phyloP scores from a whole-genome alignment of 2,113 vertebrate genomes.

The Leuciscus idus region DNA sequence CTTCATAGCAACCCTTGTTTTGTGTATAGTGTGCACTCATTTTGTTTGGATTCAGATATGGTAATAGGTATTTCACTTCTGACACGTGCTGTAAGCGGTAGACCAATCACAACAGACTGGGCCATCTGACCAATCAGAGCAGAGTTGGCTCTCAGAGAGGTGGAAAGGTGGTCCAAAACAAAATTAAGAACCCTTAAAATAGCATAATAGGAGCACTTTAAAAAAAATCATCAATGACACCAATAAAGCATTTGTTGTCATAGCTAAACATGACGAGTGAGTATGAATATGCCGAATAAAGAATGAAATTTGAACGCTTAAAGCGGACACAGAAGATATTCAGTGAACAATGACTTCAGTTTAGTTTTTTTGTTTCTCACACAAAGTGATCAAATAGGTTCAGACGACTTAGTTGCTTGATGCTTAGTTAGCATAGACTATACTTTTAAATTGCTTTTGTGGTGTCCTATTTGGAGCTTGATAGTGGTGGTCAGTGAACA shows the following conservation, averaged over 20 bases:
- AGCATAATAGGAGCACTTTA: too few species aligned
- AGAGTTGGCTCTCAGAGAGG: too few species aligned
- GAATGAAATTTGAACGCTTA: neutral
- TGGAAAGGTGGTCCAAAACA: too few species aligned
- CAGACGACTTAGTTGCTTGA: neutral
- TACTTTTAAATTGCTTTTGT: neutral
- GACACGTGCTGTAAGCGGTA: too few species aligned
- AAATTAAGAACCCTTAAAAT: too few species aligned
- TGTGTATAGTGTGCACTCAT: neutral
- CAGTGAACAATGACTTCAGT: neutral
- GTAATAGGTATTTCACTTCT: too few species aligned
- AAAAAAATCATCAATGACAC: neutral
- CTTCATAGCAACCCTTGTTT: constrained; percentile 27
- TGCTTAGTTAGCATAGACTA: neutral
- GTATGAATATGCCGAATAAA: neutral
- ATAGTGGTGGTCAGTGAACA: neutral
- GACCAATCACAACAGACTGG: too few species aligned
- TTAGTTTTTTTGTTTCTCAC: neutral
- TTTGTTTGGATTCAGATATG: neutral
- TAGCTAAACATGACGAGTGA: neutral
- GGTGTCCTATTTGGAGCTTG: neutral
- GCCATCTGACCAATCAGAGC: too few species aligned
- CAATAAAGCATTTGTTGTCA: neutral
- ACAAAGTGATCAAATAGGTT: neutral
- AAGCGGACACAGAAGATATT: neutral